Percentiles rank a stretch among this genome's conserved stretches.
phyloP scores from a whole-genome alignment of 2,113 vertebrate species.

The Antechinus stuartii region DNA sequence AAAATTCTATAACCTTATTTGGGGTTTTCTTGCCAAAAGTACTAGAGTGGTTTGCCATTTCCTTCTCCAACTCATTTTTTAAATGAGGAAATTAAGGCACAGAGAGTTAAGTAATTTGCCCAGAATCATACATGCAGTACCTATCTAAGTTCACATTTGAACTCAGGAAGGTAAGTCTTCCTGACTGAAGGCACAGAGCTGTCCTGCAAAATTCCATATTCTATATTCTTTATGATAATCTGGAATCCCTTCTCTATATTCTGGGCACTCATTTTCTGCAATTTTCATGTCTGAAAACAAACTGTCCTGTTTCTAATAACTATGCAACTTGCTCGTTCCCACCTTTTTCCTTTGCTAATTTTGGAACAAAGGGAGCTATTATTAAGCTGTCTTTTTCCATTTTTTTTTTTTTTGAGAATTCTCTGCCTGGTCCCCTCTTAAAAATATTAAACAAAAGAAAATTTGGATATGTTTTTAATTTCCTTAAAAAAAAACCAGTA shows the following conservation, averaged over 20 bases:
- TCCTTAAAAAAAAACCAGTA: neutral
- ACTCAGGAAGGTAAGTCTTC: too few species aligned
- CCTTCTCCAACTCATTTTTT: neutral
- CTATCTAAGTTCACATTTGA: neutral
- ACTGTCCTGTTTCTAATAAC: slow-evolving; percentile 60
- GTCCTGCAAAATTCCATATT: neutral
- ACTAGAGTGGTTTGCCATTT: neutral
- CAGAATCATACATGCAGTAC: neutral
- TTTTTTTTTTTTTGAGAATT: slow-evolving; percentile 19
- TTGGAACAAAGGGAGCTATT: slow-evolving; percentile 58
- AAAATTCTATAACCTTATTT: neutral
- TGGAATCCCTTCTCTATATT: slow-evolving; percentile 18
- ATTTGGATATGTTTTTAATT: slow-evolving; percentile 36
- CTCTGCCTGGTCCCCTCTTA: slow-evolving; percentile 26
- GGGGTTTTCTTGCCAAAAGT: neutral
- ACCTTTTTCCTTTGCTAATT: slow-evolving; percentile 59
- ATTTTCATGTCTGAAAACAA: slow-evolving; percentile 55
- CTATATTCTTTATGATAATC: slow-evolving; percentile 52
- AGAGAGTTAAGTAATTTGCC: too few species aligned
- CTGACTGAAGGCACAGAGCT: neutral
- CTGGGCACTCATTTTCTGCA: slow-evolving; percentile 9
- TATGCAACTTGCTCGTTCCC: slow-evolving; percentile 42
- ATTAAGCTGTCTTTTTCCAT: slow-evolving; percentile 50
- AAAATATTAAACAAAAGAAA: slow-evolving; percentile 43
- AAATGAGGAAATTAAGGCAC: neutral